Conservation (phyloP, 2,113 vertebrate species). For the Malaclemys terrapin region DNA sequence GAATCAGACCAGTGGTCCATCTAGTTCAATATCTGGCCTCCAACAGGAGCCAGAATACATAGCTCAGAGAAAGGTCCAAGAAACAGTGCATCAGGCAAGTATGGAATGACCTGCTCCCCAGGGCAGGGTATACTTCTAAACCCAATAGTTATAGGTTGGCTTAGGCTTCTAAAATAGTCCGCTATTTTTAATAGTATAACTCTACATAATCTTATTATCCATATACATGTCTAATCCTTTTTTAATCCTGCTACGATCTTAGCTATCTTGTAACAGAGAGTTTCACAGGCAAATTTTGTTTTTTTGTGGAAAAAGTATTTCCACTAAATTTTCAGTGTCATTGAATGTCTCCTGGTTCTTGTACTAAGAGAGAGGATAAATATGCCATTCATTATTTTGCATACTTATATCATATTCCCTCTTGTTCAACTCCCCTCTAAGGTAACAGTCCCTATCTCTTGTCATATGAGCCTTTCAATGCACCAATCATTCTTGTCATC, state of each 20-base stretch:
- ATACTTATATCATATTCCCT: background rate
- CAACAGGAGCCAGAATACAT: background rate
- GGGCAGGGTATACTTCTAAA: slow-evolving; percentile 1
- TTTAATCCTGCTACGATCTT: background rate
- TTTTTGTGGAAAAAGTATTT: slow-evolving; percentile 14
- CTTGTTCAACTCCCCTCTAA: slow-evolving; percentile 7
- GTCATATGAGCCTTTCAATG: background rate
- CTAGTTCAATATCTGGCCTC: background rate
- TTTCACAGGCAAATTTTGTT: background rate
- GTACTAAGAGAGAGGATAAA: background rate
- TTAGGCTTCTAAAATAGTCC: background rate
- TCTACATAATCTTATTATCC: background rate
- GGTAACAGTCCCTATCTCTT: background rate
- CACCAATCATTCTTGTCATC: slow-evolving; percentile 16
- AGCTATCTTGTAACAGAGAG: background rate
- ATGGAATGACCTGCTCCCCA: background rate
- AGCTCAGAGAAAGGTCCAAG: background rate
- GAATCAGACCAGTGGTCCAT: background rate
- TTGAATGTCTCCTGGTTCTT: background rate
- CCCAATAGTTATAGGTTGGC: background rate
- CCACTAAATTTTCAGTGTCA: background rate
- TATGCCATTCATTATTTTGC: background rate
- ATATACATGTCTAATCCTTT: too few relatives aligned
- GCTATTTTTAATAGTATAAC: slow-evolving; percentile 13
- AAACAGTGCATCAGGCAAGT: background rate